A percentile compares a stretch with the other conserved stretches of the same genome.
phyloP scores from a whole-genome alignment of 2,113 vertebrate genomes.

The Pangasianodon hypophthalmus region DNA sequence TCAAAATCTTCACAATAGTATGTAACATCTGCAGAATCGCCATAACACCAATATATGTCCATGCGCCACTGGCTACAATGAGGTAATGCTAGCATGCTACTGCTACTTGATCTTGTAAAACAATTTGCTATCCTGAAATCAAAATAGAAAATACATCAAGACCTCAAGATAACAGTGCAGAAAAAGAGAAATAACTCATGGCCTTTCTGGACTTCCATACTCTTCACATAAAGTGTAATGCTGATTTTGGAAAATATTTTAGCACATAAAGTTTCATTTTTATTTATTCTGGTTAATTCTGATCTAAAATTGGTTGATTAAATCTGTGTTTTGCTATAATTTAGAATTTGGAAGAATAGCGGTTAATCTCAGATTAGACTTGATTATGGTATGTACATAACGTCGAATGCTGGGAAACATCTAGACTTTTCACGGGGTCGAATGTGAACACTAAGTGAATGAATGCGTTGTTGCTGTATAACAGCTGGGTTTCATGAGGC shows the following conservation, averaged over 20 bases:
- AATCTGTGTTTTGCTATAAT: not conserved
- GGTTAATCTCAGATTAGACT: not conserved
- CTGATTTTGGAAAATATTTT: not conserved
- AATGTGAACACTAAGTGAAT: not conserved
- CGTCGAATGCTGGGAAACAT: not conserved
- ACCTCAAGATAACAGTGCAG: too few relatives aligned
- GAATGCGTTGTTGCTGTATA: not conserved
- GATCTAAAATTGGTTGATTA: not conserved
- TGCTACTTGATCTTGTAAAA: not conserved
- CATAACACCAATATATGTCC: not conserved
- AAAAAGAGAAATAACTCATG: not conserved
- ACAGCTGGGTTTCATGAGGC: slow-evolving; percentile 36
- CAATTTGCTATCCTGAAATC: not conserved
- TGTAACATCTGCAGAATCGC: not conserved
- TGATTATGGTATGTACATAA: not conserved
- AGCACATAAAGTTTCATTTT: not conserved
- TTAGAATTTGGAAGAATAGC: not conserved
- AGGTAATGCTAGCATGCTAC: not conserved
- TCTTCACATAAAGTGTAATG: not conserved
- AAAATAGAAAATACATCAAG: not conserved
- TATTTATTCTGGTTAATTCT: not conserved
- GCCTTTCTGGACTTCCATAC: not conserved
- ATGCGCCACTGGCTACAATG: not conserved
- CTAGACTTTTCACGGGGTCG: not conserved
- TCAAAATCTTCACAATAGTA: not conserved